phyloP scores from a whole-genome alignment of 2,797 vertebrate genomes.

The Alcedo quadribrachys region DNA sequence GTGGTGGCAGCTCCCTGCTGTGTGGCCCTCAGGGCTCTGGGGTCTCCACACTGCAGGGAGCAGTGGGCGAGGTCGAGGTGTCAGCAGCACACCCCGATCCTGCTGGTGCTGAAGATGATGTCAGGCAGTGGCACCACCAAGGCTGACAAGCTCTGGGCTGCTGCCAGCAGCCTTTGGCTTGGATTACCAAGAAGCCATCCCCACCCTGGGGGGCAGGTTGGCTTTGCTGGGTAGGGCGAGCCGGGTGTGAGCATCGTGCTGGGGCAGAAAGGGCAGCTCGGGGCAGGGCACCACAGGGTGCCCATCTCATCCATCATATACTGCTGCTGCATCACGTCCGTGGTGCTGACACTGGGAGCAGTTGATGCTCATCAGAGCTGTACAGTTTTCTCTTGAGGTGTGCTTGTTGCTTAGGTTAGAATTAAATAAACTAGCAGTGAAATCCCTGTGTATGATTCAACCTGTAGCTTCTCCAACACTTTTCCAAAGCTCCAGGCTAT shows the following conservation, averaged over 20 bases:
- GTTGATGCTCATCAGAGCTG: fast-evolving
- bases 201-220: not conserved
- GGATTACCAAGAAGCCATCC: fast-evolving
- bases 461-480: not conserved
- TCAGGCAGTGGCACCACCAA: not conserved
- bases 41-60: not conserved
- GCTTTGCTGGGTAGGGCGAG: not conserved
- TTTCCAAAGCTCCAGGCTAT: not conserved
- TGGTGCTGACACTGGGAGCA: not conserved
- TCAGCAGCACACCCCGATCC: not conserved
- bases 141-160: not conserved
- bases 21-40: fast-evolving
- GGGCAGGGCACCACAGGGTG: not conserved
- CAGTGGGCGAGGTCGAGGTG: fast-evolving
- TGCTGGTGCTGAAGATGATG: not conserved
- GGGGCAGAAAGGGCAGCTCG: not conserved
- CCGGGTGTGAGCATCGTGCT: not conserved
- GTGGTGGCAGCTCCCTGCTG: fast-evolving
- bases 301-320: fast-evolving
- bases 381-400: not conserved
- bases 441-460: not conserved
- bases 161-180: not conserved
- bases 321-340: fast-evolving
- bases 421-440: not conserved
- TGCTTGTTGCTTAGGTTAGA: not conserved